Conservation (phyloP, 2,888 invertebrate genomes). For the Zaprionus lineosus region DNA sequence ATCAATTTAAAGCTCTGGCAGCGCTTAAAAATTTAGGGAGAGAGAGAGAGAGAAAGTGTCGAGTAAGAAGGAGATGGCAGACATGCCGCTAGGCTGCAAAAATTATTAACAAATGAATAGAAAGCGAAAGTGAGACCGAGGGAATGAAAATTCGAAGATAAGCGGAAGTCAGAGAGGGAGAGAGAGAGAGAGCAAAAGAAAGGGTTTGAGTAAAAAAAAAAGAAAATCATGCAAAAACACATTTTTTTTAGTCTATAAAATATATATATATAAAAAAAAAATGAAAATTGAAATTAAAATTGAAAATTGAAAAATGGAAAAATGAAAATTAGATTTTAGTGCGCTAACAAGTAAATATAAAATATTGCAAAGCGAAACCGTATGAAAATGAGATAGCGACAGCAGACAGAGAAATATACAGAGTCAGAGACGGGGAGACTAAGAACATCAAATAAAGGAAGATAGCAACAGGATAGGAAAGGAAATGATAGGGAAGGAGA, state of each 20-base stretch:
- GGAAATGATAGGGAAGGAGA: slow-evolving; percentile 1
- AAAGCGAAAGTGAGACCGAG: too few species aligned
- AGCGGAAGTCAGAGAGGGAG: slow-evolving; percentile 5
- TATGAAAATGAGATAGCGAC: slow-evolving; percentile 33
- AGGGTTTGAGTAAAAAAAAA: not conserved
- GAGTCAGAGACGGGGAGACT: slow-evolving; percentile 4
- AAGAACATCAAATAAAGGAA: slow-evolving; percentile 14
- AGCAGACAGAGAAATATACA: not conserved
- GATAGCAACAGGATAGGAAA: slow-evolving; percentile 4
- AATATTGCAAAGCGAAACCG: slow-evolving; percentile 54
- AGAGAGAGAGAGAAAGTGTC: slow-evolving; percentile 5
- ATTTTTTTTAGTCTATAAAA: slow-evolving; percentile 63
- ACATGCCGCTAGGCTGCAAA: too few species aligned
- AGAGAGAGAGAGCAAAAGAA: slow-evolving; percentile 8
- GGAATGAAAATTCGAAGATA: too few species aligned
- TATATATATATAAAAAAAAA: slow-evolving; percentile 2
- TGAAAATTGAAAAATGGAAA: slow-evolving; percentile 10
- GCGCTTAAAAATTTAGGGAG: slow-evolving; percentile 9
- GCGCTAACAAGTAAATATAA: slow-evolving; percentile 53
- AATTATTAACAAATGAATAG: too few species aligned
- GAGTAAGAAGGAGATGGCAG: slow-evolving; percentile 13
- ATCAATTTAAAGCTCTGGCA: slow-evolving; percentile 7
- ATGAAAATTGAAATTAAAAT: slow-evolving; percentile 1
- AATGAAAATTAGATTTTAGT: slow-evolving; percentile 50
- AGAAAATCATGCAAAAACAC: slow-evolving; percentile 27